phyloP scores from a whole-genome alignment of 2,113 vertebrate species.

The Perccottus glenii region DNA sequence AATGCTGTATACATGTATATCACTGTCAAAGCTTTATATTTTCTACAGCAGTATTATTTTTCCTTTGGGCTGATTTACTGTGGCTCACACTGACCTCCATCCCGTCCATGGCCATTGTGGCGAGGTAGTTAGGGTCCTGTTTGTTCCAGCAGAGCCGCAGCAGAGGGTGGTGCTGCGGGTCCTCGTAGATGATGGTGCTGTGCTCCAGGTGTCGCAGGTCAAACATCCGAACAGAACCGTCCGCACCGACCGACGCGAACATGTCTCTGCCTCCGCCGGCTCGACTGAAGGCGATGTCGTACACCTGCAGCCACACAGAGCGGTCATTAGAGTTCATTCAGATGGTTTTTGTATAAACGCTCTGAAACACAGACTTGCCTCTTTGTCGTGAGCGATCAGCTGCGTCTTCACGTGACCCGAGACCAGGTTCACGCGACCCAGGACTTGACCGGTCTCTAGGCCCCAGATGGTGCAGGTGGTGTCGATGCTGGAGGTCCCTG shows the following conservation, averaged over 20 bases:
- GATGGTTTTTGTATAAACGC: too few relatives aligned
- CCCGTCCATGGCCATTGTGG: slow-evolving; percentile 99
- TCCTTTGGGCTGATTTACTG: too few relatives aligned
- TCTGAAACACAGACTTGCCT: slow-evolving; percentile 74
- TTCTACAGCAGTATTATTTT: too few relatives aligned
- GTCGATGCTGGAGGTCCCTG: slow-evolving; percentile 94
- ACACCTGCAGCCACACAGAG: slow-evolving; percentile 81
- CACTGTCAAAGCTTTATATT: too few relatives aligned
- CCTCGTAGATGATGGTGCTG: slow-evolving; percentile 99
- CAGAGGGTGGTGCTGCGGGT: slow-evolving; percentile 96
- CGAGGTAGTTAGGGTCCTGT: slow-evolving; percentile 98
- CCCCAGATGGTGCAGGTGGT: slow-evolving; percentile 98
- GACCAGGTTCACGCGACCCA: slow-evolving; percentile 95
- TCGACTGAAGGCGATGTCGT: slow-evolving; percentile 97
- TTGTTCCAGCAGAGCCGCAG: slow-evolving; percentile 99
- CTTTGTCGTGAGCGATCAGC: slow-evolving; percentile 93
- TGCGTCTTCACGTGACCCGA: slow-evolving; percentile 94
- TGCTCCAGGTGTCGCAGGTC: slow-evolving; percentile 97
- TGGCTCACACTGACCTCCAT: slow-evolving; percentile 87
- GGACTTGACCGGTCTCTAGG: slow-evolving; percentile 92
- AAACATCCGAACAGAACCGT: slow-evolving; percentile 97
- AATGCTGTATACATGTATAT: too few relatives aligned
- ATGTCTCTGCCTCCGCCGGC: slow-evolving; percentile 96
- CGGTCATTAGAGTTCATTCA: too few relatives aligned
- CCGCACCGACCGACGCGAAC: slow-evolving; percentile 97